Conservation (phyloP, 2,888 invertebrate genomes). For the Hirtodrosophila cameraria region DNA sequence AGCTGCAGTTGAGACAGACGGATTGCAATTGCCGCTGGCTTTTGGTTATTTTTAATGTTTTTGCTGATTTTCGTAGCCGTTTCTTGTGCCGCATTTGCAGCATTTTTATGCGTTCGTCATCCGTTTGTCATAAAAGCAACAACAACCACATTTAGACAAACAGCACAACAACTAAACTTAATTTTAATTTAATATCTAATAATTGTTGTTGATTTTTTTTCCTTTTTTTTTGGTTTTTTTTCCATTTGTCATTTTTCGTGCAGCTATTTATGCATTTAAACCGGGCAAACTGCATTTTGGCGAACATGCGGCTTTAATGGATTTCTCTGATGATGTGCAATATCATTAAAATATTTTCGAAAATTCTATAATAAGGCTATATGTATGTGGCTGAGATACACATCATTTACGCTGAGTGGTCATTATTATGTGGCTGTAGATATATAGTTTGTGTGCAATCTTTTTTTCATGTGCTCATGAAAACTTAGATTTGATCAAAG, state of each 20-base stretch:
- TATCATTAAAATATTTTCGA: slow-evolving; percentile 32
- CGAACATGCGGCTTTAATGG: slow-evolving; percentile 59
- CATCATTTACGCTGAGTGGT: neutral
- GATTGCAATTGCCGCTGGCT: slow-evolving; percentile 65
- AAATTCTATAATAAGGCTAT: slow-evolving; percentile 43
- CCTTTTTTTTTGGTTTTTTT: slow-evolving; percentile 40
- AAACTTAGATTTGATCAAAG: neutral
- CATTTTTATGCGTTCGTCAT: slow-evolving; percentile 79
- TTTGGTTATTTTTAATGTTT: slow-evolving; percentile 70
- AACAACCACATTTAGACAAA: slow-evolving; percentile 12
- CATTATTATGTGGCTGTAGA: slow-evolving; percentile 1
- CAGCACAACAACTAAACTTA: slow-evolving; percentile 56
- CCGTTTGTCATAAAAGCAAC: slow-evolving; percentile 78
- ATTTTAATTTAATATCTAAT: slow-evolving; percentile 79
- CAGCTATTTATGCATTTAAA: slow-evolving; percentile 64
- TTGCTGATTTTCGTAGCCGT: slow-evolving; percentile 55
- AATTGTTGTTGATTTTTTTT: slow-evolving; percentile 56
- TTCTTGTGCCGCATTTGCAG: slow-evolving; percentile 70
- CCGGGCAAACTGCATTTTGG: slow-evolving; percentile 56
- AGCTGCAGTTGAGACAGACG: slow-evolving; percentile 1
- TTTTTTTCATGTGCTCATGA: neutral
- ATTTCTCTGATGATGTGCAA: slow-evolving; percentile 63
- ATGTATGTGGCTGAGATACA: slow-evolving; percentile 27
- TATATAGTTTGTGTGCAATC: no score
- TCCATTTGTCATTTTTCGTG: slow-evolving; percentile 45